These are phyloP conservation scores for Nasonia oneida DNA, from an alignment of 2,888 invertebrate species.

Conservation along the genomic window DNA sequence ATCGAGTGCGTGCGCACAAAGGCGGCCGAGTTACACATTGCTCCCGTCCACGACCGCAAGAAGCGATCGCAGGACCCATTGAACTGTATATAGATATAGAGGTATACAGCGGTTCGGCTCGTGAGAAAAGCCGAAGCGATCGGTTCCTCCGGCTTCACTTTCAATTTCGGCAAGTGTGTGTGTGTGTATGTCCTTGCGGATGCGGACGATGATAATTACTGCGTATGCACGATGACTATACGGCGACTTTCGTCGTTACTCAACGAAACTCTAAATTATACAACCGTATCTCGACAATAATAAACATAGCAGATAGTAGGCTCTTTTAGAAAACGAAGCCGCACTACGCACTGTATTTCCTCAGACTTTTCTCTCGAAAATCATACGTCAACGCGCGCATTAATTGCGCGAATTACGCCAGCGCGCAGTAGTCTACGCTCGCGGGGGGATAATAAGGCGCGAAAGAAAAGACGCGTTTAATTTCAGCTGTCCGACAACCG, in stretches of 20 bases:
- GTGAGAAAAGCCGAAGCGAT: constrained; percentile 30
- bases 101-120: background rate
- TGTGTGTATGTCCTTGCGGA: background rate
- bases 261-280: too few species aligned
- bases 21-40: constrained; percentile 21
- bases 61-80: constrained; percentile 20
- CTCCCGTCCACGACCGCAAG: constrained; percentile 33
- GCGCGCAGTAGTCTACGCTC: background rate
- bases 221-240: background rate
- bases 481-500: constrained; percentile 60
- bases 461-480: constrained; percentile 55
- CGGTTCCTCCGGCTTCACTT: background rate
- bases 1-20: constrained; percentile 13
- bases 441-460: background rate
- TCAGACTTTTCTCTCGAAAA: background rate
- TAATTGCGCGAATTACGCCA: constrained; percentile 31
- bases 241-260: too few species aligned
- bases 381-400: constrained; percentile 4
- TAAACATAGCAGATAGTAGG: too few species aligned
- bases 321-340: background rate
- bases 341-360: background rate
- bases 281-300: too few species aligned
- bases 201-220: background rate
- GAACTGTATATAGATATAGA: background rate
- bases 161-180: background rate